A percentile compares a stretch with the other conserved stretches of the same genome.
Conservation (phyloP, 2,888 invertebrate species). For the Euclidia mi region DNA sequence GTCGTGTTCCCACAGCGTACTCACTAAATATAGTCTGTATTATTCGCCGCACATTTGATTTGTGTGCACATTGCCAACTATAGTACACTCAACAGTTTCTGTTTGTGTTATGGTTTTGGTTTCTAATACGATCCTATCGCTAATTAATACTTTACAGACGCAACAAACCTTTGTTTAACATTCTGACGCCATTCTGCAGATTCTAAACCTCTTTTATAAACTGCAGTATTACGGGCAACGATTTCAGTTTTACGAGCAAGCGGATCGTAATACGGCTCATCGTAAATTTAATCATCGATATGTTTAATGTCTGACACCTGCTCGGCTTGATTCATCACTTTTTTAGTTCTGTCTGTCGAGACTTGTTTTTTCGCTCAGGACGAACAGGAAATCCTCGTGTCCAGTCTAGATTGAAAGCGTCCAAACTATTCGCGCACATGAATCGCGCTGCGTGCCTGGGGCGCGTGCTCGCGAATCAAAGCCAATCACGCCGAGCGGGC, state of each 20-base stretch:
- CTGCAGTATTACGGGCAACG: constrained; percentile 44
- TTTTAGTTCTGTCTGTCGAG: constrained; percentile 52
- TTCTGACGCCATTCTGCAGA: constrained; percentile 27
- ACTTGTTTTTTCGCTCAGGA: constrained; percentile 36
- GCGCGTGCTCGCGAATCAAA: constrained; percentile 66
- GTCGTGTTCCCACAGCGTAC: constrained; percentile 68
- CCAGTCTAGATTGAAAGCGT: constrained; percentile 43
- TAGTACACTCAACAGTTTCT: constrained; percentile 34
- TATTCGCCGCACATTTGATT: constrained; percentile 68
- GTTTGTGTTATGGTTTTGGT: constrained; percentile 47
- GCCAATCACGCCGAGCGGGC: constrained; percentile 70
- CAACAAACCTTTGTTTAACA: constrained; percentile 42
- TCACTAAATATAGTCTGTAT: constrained; percentile 67
- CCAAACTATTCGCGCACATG: constrained; percentile 69
- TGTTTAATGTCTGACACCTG: constrained; percentile 69
- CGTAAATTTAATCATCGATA: constrained; percentile 66
- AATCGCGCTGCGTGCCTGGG: constrained; percentile 64
- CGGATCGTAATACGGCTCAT: constrained; percentile 59
- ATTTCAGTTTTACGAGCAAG: constrained; percentile 66
- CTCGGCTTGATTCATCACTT: constrained; percentile 60
- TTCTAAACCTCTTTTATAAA: constrained; percentile 38
- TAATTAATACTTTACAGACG: constrained; percentile 40
- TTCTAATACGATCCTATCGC: constrained; percentile 43
- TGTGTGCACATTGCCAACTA: constrained; percentile 56
- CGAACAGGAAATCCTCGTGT: constrained; percentile 55